These are phyloP conservation scores for Salvelinus fontinalis DNA, from an alignment of 2,113 vertebrate species.

Conservation along the genomic window DNA sequence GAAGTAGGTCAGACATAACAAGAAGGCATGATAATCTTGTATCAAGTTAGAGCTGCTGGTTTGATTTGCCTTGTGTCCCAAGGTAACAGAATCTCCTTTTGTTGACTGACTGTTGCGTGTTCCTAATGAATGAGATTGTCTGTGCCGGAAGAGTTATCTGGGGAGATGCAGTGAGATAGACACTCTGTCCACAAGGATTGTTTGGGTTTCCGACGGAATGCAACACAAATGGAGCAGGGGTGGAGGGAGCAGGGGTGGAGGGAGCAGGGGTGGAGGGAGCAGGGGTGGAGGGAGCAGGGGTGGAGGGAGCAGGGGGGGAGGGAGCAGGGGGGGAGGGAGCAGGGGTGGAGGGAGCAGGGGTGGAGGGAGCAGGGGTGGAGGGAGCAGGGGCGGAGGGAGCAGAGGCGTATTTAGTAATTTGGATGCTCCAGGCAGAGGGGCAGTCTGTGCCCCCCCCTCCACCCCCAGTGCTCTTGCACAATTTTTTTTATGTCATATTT, in stretches of 20 bases:
- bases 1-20: constrained; percentile 34
- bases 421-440: too few species aligned
- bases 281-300: not conserved
- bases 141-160: not conserved
- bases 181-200: constrained; percentile 29
- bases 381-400: not conserved
- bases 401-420: too few species aligned
- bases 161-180: constrained; percentile 17
- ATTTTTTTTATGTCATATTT: not conserved
- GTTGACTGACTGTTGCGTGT: constrained; percentile 19
- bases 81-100: constrained; percentile 21
- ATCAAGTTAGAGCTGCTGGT: constrained; percentile 4
- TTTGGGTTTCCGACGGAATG: constrained; percentile 44
- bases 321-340: too few species aligned
- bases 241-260: not conserved
- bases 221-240: constrained; percentile 14
- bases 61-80: constrained; percentile 9
- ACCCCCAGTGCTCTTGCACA: not conserved
- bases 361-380: not conserved
- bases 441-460: too few species aligned
- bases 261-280: not conserved
- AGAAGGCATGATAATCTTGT: constrained; percentile 7
- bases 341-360: not conserved
- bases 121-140: constrained; percentile 27
- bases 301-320: too few species aligned